Percentiles rank a stretch among this genome's conserved stretches.
Conservation (phyloP, 2,888 invertebrate genomes). For the Melipona beecheii region DNA sequence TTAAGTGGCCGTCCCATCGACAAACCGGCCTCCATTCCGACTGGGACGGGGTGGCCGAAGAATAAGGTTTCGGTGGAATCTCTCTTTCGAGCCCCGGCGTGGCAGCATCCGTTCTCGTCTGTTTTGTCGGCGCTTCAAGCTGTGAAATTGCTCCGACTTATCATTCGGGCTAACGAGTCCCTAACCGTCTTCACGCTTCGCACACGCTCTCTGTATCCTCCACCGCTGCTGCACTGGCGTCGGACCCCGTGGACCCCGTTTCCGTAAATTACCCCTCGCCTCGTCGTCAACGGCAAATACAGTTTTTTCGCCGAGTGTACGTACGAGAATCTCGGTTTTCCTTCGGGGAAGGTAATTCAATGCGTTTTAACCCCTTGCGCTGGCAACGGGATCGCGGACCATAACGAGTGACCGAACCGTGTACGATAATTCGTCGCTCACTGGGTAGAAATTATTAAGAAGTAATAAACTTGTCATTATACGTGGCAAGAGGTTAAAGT, state of each 20-base stretch:
- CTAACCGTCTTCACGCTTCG: conserved; percentile 80
- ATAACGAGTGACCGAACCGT: too few species aligned
- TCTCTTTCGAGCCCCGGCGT: conserved; percentile 39
- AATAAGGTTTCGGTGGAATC: conserved; percentile 62
- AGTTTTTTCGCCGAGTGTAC: neutral
- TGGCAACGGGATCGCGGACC: too few species aligned
- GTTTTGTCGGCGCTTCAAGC: conserved; percentile 77
- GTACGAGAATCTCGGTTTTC: neutral
- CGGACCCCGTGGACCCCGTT: conserved; percentile 42
- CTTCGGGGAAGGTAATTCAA: too few species aligned
- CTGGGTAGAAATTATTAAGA: too few species aligned
- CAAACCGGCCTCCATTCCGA: conserved; percentile 37
- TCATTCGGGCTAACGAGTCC: conserved; percentile 83
- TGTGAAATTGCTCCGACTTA: conserved; percentile 83
- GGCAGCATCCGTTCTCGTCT: conserved; percentile 61
- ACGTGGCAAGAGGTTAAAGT: too few species aligned
- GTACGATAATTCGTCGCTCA: too few species aligned
- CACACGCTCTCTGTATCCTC: conserved; percentile 70
- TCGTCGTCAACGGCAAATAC: neutral
- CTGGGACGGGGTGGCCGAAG: conserved; percentile 53
- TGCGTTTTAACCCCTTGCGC: too few species aligned
- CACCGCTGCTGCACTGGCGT: conserved; percentile 68
- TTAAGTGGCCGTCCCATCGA: conserved; percentile 55
- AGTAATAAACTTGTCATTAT: too few species aligned
- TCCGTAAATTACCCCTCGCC: neutral